These are phyloP conservation scores for Drosophila bunnanda DNA, from an alignment of 2,888 invertebrate species.

Conservation along the genomic window DNA sequence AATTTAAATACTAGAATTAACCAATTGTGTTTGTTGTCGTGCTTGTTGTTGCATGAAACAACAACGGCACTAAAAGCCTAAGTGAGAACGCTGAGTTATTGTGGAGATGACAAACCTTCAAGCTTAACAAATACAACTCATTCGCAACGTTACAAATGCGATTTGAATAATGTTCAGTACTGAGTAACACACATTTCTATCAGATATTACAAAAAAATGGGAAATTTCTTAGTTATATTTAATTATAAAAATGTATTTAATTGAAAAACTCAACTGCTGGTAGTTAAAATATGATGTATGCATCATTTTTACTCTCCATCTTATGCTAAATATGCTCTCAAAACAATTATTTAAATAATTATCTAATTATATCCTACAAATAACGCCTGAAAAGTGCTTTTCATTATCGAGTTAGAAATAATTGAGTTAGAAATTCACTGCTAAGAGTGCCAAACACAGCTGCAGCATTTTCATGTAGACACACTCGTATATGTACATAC, in stretches of 20 bases:
- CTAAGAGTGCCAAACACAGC: conserved; percentile 1
- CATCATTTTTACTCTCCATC: neutral
- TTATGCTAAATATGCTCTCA: neutral
- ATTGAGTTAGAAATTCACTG: neutral
- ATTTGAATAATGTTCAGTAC: neutral
- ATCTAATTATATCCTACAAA: neutral
- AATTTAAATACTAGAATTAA: conserved; percentile 66
- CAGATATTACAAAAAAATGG: no score
- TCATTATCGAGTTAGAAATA: neutral
- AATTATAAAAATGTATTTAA: neutral
- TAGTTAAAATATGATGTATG: no score
- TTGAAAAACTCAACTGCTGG: neutral
- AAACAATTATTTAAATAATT: neutral
- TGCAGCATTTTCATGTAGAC: neutral
- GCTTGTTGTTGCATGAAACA: conserved; percentile 59
- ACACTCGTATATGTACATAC: neutral
- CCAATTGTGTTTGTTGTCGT: conserved; percentile 33
- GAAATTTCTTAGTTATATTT: neutral
- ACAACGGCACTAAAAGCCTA: conserved; percentile 1
- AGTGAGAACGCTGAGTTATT: conserved; percentile 32
- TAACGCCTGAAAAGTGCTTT: neutral
- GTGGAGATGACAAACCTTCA: conserved; percentile 60
- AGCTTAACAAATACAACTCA: neutral
- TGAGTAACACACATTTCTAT: neutral
- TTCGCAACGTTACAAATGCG: neutral